These are phyloP conservation scores for Watsonalla binaria DNA, from an alignment of 2,888 invertebrate species.

Conservation along the genomic window DNA sequence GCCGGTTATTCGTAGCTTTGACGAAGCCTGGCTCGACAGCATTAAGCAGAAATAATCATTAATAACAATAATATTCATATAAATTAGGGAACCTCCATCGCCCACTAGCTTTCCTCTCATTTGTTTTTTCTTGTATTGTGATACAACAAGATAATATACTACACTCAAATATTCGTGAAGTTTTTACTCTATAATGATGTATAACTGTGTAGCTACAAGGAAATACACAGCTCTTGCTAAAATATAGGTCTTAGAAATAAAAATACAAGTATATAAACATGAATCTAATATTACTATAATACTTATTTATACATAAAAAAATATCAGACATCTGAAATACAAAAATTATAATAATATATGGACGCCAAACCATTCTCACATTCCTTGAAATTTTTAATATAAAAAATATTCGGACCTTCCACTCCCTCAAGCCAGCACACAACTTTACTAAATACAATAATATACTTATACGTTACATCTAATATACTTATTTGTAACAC, in stretches of 20 bases:
- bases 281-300: constrained; percentile 72
- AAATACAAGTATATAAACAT: constrained; percentile 43
- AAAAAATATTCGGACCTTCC: constrained; percentile 69
- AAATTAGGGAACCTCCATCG: too few relatives aligned
- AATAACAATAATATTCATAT: too few relatives aligned
- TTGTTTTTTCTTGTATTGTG: too few relatives aligned
- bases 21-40: too few relatives aligned
- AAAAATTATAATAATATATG: constrained; percentile 45
- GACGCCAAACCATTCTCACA: constrained; percentile 65
- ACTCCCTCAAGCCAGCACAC: constrained; percentile 32
- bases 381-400: constrained; percentile 74
- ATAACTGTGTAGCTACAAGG: too few relatives aligned
- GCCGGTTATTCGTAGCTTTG: too few relatives aligned
- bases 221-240: too few relatives aligned
- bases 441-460: constrained; percentile 52
- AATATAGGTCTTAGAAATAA: background rate
- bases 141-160: too few relatives aligned
- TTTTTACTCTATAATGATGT: too few relatives aligned
- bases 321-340: constrained; percentile 44
- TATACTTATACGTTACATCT: constrained; percentile 38
- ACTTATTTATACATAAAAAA: constrained; percentile 58
- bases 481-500: constrained; percentile 32
- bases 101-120: too few relatives aligned
- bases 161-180: too few relatives aligned
- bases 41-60: too few relatives aligned